Percentiles rank a stretch among this genome's conserved stretches.
Evolutionary conservation across 1,140 invertebrate genomes (phyloP).

Genomic region (Drosophila pectinifera): DNA sequence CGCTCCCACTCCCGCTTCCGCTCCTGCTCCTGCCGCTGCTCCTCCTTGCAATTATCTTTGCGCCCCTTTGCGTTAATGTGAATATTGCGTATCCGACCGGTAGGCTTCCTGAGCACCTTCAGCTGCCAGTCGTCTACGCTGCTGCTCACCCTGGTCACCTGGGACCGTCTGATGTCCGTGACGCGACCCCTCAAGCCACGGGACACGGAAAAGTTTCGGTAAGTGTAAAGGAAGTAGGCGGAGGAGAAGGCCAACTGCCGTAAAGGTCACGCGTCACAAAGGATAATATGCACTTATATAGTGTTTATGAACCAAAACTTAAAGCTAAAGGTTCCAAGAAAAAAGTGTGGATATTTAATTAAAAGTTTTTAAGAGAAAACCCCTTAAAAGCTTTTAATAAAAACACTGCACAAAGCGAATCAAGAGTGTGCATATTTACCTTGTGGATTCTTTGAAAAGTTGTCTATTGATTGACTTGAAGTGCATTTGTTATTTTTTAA

Average conservation of each 20-base stretch:
- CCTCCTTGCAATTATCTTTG: slow-evolving; percentile 4
- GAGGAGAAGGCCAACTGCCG: neutral
- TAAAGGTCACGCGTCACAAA: slow-evolving; percentile 6
- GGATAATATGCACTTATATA: slow-evolving; percentile 2
- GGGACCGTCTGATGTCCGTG: slow-evolving; percentile 88
- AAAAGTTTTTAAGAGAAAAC: too few relatives aligned
- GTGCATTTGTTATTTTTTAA: neutral
- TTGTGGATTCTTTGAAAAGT: neutral
- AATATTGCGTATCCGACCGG: slow-evolving; percentile 34
- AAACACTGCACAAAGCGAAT: too few relatives aligned
- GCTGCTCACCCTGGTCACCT: slow-evolving; percentile 88
- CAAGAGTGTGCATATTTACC: too few relatives aligned
- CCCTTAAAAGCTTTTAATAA: too few relatives aligned
- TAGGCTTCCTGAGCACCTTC: slow-evolving; percentile 89
- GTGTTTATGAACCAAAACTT: neutral
- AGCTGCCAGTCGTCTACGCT: slow-evolving; percentile 89
- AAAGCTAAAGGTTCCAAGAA: neutral
- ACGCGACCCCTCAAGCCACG: slow-evolving; percentile 86
- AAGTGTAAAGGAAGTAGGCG: slow-evolving; percentile 2
- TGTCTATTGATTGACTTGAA: neutral
- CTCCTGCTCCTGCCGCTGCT: neutral
- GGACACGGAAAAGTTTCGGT: slow-evolving; percentile 70
- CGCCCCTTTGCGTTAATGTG: slow-evolving; percentile 9
- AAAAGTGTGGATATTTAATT: too few relatives aligned
- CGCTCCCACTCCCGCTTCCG: neutral